A percentile compares a stretch with the other conserved stretches of the same genome.
phyloP scores from a whole-genome alignment of 2,888 invertebrate genomes.

The Cepaea hortensis region DNA sequence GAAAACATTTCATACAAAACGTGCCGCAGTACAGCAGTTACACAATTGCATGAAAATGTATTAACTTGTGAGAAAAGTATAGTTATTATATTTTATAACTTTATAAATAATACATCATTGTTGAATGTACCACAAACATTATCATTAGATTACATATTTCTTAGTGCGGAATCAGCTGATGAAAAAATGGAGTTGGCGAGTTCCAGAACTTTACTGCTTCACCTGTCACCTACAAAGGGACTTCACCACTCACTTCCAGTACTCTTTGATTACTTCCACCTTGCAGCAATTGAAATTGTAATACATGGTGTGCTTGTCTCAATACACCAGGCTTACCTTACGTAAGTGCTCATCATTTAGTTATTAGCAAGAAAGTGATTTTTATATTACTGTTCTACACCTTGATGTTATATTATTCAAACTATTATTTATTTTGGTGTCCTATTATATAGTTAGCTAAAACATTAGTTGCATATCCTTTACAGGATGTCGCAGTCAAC shows the following conservation, averaged over 20 bases:
- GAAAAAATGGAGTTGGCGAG: conserved; percentile 80
- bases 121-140: no score
- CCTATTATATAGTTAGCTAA: no score
- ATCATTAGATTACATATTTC: background rate
- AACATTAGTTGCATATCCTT: no score
- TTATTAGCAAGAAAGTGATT: no score
- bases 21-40: no score
- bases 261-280: conserved; percentile 96
- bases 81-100: background rate
- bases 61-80: background rate
- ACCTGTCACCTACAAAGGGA: conserved; percentile 86
- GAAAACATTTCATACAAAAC: no score
- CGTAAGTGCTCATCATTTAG: conserved; percentile 57
- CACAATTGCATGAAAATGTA: no score
- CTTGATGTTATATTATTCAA: no score
- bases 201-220: conserved; percentile 86
- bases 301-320: conserved; percentile 94
- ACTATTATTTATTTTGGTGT: no score
- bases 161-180: conserved; percentile 55
- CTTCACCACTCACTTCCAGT: conserved; percentile 95
- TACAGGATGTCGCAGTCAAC: no score
- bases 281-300: conserved; percentile 91
- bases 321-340: conserved; percentile 84
- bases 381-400: no score
- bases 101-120: background rate